Evolutionary conservation across 1,140 invertebrate genomes (phyloP).

Genomic region (Ctenoplectra terminalis): DNA sequence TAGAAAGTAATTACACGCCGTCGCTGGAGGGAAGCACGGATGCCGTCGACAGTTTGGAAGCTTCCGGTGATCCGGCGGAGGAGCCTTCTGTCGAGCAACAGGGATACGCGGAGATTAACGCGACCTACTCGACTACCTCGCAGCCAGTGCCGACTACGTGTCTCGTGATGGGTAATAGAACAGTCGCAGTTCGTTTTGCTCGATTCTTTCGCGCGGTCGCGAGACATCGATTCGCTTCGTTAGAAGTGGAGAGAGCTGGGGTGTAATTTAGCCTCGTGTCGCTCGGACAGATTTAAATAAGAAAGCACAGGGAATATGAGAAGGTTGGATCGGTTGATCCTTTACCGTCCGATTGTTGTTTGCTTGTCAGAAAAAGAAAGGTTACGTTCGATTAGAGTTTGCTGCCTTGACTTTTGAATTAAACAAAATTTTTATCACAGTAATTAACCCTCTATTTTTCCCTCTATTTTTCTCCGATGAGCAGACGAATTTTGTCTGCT

Average conservation of each 20-base stretch:
- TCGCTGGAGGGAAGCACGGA: constrained; percentile 55
- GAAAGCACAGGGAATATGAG: no score
- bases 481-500: no score
- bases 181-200: constrained; percentile 1
- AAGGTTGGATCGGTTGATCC: no score
- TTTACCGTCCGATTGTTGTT: no score
- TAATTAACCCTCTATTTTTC: no score
- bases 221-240: not conserved
- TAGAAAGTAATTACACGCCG: constrained; percentile 69
- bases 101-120: constrained; percentile 60
- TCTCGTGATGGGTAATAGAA: constrained; percentile 76
- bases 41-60: constrained; percentile 63
- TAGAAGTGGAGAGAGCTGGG: no score
- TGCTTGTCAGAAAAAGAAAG: no score
- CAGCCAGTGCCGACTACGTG: constrained; percentile 66
- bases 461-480: no score
- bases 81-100: constrained; percentile 54
- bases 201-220: not conserved
- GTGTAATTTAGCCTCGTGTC: no score
- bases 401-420: no score
- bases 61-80: constrained; percentile 68
- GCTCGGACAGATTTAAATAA: not conserved
- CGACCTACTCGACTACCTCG: constrained; percentile 54
- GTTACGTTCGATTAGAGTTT: no score
- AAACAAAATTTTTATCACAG: no score